Base-by-base conservation (phyloP, 2,888 invertebrate genomes). In the Leptopilina drosophilae region DNA sequence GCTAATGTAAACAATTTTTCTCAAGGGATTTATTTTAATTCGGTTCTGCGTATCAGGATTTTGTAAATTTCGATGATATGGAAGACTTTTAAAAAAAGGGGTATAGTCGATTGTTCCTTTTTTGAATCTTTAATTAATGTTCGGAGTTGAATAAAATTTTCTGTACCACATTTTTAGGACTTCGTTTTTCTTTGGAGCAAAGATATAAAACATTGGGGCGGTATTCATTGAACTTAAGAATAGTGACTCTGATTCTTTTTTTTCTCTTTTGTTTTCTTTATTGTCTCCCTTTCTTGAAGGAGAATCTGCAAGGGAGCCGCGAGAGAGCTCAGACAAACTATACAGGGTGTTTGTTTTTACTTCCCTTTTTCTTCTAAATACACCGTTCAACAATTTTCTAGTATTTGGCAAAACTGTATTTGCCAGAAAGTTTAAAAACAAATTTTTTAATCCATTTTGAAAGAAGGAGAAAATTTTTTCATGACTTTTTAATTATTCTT, bases 211-310 rank as follows among this genome's bases (percentile, higher is more conserved):
- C 73, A 73, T 59, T 73, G 73, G 56, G 15, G 73, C 73, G 73
- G 73, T 73, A 73, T 73, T 62, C 73, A 73, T 73, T 73, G 73
- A 73, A 73, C 73, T 56, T 73, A 73, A 73, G 73, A 73, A 56
- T 73, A 73, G 73, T 73, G 73, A 73, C 73, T 73, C 56, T 59
- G 73, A 59, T 56, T 56, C 53, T 73, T 40, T 69, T 69, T 66
- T 14, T 42, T 46, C 42, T 66, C 49, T 49, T 62, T 62, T 62
- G 62, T 73, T 59, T 73, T 73, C 73, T 73, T 73, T 77, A 81
- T 77, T 82, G 82, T 83, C 78, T 79, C 76, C 69, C 56, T 78
- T 82, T 78, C 64, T 69, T 78, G 42, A 78, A 79, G 78, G 64
- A 78, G 77, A 76, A 64, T 77, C 77, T 53, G 77, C 78, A 67